These are phyloP conservation scores for Champsocephalus gunnari DNA, from an alignment of 2,797 vertebrate genomes.

Conservation along the genomic window DNA sequence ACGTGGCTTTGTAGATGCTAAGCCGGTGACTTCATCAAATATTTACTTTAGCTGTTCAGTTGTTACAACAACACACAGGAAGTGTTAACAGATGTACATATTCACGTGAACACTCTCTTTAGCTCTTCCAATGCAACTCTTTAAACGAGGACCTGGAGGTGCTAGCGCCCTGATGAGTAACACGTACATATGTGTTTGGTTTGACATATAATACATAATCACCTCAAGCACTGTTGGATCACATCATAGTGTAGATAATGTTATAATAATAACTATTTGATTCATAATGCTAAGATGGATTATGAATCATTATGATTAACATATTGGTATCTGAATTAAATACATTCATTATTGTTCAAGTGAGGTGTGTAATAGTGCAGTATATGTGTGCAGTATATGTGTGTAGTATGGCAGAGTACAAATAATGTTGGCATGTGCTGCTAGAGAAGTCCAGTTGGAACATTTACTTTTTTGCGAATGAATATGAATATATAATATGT, in stretches of 20 bases:
- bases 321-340: slow-evolving; percentile 45
- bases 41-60: slow-evolving; percentile 35
- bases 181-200: slow-evolving; percentile 6
- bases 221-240: slow-evolving; percentile 24
- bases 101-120: slow-evolving; percentile 6
- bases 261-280: slow-evolving; percentile 30
- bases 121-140: neutral
- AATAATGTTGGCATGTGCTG: neutral
- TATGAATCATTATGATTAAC: slow-evolving; percentile 36
- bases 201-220: slow-evolving; percentile 30
- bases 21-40: slow-evolving; percentile 16
- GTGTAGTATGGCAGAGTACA: neutral
- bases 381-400: no score
- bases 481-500: neutral
- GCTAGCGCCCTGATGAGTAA: neutral
- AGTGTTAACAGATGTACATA: slow-evolving; percentile 28
- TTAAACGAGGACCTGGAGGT: neutral
- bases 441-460: neutral
- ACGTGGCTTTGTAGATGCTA: slow-evolving; percentile 13
- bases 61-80: slow-evolving; percentile 19
- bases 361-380: slow-evolving; percentile 19
- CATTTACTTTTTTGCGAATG: neutral
- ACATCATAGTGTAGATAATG: slow-evolving; percentile 15
- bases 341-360: slow-evolving; percentile 27
- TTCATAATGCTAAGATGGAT: slow-evolving; percentile 20